Percentiles rank a stretch among this genome's conserved stretches.
Evolutionary conservation across 2,797 vertebrate genomes (phyloP).

Genomic region (Anniella stebbinsi): DNA sequence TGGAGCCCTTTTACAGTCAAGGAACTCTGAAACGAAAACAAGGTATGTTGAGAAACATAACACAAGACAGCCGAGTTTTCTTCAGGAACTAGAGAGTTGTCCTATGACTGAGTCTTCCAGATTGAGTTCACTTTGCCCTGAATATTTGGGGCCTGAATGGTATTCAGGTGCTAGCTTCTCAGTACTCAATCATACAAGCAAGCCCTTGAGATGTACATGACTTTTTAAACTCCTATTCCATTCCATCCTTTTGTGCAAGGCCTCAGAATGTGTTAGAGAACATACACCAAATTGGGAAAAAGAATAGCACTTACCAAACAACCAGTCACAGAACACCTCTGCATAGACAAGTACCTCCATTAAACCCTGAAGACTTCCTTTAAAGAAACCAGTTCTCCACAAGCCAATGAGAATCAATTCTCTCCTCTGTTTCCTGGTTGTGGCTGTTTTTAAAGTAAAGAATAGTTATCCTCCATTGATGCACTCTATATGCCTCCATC

Average conservation of each 20-base stretch:
- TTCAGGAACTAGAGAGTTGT: background rate
- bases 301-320: background rate
- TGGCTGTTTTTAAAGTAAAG: background rate
- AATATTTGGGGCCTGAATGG: background rate
- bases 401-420: conserved; percentile 5
- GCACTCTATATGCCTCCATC: background rate
- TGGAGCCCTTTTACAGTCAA: background rate
- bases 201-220: background rate
- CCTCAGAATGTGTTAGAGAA: background rate
- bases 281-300: background rate
- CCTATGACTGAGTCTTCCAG: background rate
- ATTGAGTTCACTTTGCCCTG: background rate
- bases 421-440: background rate
- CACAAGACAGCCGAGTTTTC: background rate
- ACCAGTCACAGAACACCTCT: background rate
- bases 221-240: background rate
- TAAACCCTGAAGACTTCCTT: background rate
- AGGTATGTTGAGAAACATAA: background rate
- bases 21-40: background rate
- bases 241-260: background rate
- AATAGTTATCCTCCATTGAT: background rate
- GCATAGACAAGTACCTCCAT: background rate
- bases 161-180: background rate
- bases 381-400: background rate
- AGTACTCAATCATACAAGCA: background rate